Base-by-base conservation (phyloP, 2,888 invertebrate genomes). In the Rhogogaster chlorosoma region DNA sequence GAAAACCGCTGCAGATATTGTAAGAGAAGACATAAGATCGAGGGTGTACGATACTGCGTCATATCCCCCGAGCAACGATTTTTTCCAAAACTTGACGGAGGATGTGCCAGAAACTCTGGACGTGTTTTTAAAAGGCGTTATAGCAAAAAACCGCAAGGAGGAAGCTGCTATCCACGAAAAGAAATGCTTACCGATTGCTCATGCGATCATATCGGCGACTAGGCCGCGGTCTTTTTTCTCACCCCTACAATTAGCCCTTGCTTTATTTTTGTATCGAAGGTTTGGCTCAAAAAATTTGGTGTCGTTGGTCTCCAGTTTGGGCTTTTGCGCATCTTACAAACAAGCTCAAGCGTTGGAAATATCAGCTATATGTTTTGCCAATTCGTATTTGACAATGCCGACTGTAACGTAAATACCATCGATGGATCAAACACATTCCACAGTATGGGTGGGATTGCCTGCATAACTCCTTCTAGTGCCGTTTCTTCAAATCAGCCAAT, bases 311-410 rank as follows among this genome's bases (percentile, higher is more conserved):
- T 42, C 29, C 2, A 67, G 61, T 53, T 26, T 85, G 15, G 83
- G 75, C 18, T 53, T 53, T 2, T 83, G 83, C 32, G 22, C 83
- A 6, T 53, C 83, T n/a, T 83, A 85, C 32, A 18, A 42, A 1
- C 71, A 84, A 26, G 70, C 70, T 22, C 32, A 45, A n/a, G 32
- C 36, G n/a, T 85, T 67, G 15, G 61, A 77, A 75, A 75, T 45
- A 10, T 75, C 73, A 45, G 73, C 49, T 26, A 75, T 75, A 9
- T 29, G 36, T 53, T 70, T 22, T 53, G 32, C 64, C 49, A 75
- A 26, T 75, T 85, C 84, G 71, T 86, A 83, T 32, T 82, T 83
- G 45, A 77, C 49, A 83, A 73, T 83, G 83, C 83, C 10, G 85
- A 85, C 73, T 61, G 29, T 12, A 85, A 83, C 53, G 26, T 83